Evolutionary conservation across 2,888 invertebrate genomes (phyloP).

Genomic region (Onchidella celtica): DNA sequence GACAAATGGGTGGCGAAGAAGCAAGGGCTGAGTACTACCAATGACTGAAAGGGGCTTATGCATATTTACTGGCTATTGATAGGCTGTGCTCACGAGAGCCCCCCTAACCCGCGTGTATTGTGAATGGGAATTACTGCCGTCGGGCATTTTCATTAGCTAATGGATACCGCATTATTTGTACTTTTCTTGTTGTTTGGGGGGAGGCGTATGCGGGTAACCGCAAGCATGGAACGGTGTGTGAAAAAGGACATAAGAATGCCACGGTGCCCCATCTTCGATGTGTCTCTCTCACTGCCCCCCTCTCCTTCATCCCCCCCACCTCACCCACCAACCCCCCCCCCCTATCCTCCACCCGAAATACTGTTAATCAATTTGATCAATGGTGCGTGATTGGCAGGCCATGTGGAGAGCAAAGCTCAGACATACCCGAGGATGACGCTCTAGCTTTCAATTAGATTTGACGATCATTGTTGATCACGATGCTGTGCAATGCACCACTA

Average conservation of each 20-base stretch:
- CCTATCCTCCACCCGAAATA: neutral
- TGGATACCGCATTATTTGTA: neutral
- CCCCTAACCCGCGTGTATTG: neutral
- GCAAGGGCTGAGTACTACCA: too few species aligned
- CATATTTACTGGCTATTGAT: too few species aligned
- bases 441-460: neutral
- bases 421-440: neutral
- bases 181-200: too few species aligned
- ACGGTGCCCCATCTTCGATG: too few species aligned
- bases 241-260: too few species aligned
- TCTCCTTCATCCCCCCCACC: neutral
- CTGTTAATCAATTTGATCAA: neutral
- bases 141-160: neutral
- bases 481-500: neutral
- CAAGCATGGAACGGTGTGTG: too few species aligned
- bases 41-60: too few species aligned
- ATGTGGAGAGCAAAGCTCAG: neutral
- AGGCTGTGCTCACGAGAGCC: too few species aligned
- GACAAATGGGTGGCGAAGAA: too few species aligned
- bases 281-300: neutral
- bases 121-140: neutral
- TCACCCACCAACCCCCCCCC: neutral
- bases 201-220: too few species aligned
- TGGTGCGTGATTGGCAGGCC: neutral
- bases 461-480: too few species aligned